Conservation (phyloP, 2,888 invertebrate genomes). For the Epirrita christyi region DNA sequence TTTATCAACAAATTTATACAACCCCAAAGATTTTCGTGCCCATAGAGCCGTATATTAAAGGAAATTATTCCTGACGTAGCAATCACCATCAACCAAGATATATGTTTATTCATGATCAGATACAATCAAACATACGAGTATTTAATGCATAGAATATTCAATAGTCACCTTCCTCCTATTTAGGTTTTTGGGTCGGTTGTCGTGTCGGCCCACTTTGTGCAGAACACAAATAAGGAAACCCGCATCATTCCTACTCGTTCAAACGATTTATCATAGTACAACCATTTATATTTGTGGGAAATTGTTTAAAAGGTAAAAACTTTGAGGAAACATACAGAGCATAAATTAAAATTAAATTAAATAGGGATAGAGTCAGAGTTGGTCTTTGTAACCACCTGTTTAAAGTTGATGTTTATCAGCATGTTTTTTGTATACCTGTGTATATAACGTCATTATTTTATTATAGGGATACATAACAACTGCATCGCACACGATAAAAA, state of each 20-base stretch:
- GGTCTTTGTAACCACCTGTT: too few relatives aligned
- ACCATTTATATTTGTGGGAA: not conserved
- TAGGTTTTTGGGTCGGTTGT: slow-evolving; percentile 43
- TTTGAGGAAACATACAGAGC: not conserved
- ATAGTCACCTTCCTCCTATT: slow-evolving; percentile 41
- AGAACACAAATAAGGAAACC: slow-evolving; percentile 55
- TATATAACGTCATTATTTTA: too few relatives aligned
- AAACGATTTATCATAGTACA: slow-evolving; percentile 51
- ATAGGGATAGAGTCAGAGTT: too few relatives aligned
- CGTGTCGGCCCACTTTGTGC: slow-evolving; percentile 45
- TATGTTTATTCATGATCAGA: slow-evolving; percentile 29
- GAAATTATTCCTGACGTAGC: slow-evolving; percentile 22
- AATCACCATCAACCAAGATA: slow-evolving; percentile 17
- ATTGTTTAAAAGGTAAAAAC: not conserved
- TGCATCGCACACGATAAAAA: too few relatives aligned
- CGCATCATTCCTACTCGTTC: slow-evolving; percentile 58
- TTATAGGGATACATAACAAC: too few relatives aligned
- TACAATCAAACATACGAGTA: slow-evolving; percentile 26
- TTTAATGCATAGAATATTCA: slow-evolving; percentile 34
- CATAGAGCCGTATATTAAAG: slow-evolving; percentile 17
- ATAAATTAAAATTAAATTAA: too few relatives aligned
- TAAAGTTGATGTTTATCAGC: too few relatives aligned
- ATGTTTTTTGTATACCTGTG: too few relatives aligned
- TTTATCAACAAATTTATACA: slow-evolving; percentile 13
- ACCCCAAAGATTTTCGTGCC: slow-evolving; percentile 19